phyloP scores from a whole-genome alignment of 2,113 vertebrate species.

The Neoarius graeffei region DNA sequence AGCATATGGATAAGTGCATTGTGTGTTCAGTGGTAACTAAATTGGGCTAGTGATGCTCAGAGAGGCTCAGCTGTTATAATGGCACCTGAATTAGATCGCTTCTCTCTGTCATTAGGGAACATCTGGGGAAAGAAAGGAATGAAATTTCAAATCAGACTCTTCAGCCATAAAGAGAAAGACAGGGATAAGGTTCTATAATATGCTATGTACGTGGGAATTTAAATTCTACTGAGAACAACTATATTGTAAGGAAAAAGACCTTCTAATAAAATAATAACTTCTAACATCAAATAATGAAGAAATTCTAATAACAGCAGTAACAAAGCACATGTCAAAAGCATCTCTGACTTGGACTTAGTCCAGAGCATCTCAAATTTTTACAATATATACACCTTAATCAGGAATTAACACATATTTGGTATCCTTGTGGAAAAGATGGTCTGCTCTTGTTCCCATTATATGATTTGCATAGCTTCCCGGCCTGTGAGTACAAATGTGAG shows the following conservation, averaged over 20 bases:
- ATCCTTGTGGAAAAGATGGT: background rate
- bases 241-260: background rate
- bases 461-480: no score
- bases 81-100: conserved; percentile 16
- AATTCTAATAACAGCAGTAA: background rate
- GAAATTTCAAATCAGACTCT: conserved; percentile 8
- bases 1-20: background rate
- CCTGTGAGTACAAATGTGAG: background rate
- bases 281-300: no score
- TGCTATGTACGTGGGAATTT: background rate
- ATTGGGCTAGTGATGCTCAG: background rate
- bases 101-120: conserved; percentile 15
- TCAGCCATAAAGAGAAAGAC: background rate
- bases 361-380: no score
- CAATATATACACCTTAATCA: background rate
- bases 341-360: background rate
- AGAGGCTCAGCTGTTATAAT: conserved; percentile 18
- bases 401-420: background rate
- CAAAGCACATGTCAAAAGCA: background rate
- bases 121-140: background rate
- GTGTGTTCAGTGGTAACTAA: background rate
- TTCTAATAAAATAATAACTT: no score
- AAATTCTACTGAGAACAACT: background rate
- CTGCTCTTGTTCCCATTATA: background rate
- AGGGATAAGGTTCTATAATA: background rate